Conservation (phyloP, 2,888 invertebrate genomes). For the Ophion costatus region DNA sequence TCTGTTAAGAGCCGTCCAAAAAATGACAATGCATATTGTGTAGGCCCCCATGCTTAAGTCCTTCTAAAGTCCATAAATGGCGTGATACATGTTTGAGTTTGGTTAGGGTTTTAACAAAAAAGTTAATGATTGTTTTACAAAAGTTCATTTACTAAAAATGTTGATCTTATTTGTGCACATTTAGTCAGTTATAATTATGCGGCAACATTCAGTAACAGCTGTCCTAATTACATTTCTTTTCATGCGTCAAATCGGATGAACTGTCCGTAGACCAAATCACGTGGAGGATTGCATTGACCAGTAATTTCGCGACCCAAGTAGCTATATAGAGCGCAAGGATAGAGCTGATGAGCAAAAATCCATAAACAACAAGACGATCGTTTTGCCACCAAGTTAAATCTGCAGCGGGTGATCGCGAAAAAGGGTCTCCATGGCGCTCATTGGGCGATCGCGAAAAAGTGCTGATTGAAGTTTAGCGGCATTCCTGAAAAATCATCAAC, state of each 20-base stretch:
- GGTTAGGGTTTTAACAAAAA: no score
- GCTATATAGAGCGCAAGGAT: not conserved
- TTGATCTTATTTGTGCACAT: no score
- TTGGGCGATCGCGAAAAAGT: constrained; percentile 73
- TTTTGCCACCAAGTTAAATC: constrained; percentile 73
- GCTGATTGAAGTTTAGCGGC: constrained; percentile 74
- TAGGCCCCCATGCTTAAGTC: no score
- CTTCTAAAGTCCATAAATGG: no score
- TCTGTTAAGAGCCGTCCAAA: no score
- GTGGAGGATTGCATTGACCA: constrained; percentile 6
- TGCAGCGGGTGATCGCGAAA: constrained; percentile 68
- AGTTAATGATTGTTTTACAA: no score
- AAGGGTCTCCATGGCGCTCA: constrained; percentile 69
- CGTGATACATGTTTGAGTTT: no score
- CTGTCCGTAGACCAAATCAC: not conserved
- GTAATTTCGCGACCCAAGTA: constrained; percentile 3
- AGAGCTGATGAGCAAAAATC: constrained; percentile 29
- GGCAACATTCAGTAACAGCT: not conserved
- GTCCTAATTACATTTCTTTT: constrained; percentile 48
- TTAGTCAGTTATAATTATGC: no score
- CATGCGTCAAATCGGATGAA: not conserved
- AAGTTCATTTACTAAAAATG: no score
- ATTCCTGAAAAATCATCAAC: constrained; percentile 75
- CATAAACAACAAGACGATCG: constrained; percentile 69
- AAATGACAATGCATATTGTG: no score